Conservation (phyloP, 2,113 vertebrate species). For the Ammodytes marinus region DNA sequence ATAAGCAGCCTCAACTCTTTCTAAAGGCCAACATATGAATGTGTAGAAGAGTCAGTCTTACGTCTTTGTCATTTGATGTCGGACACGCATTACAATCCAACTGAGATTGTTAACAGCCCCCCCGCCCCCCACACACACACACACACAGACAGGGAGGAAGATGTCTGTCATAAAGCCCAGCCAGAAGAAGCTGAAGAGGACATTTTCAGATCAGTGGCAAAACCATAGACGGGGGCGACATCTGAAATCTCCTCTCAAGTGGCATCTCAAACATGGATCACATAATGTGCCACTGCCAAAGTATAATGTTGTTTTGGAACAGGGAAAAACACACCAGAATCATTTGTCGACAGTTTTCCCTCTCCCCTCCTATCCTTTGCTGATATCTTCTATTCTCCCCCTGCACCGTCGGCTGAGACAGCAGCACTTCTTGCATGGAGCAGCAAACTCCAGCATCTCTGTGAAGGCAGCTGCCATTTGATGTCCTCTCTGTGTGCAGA, state of each 20-base stretch:
- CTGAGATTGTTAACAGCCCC: conserved; percentile 35
- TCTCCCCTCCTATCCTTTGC: conserved; percentile 2
- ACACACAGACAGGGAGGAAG: conserved; percentile 23
- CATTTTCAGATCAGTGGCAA: conserved; percentile 44
- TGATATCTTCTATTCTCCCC: conserved; percentile 67
- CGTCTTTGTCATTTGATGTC: conserved; percentile 36
- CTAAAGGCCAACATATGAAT: conserved; percentile 20
- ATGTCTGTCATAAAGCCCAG: conserved; percentile 50
- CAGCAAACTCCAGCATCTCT: conserved; percentile 64
- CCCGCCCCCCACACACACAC: background rate
- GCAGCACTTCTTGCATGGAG: conserved; percentile 59
- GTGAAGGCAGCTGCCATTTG: conserved; percentile 70
- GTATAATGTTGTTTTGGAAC: conserved; percentile 41
- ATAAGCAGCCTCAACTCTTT: conserved; percentile 15
- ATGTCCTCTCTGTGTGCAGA: conserved; percentile 73
- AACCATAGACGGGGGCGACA: conserved; percentile 24
- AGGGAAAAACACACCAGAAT: conserved; percentile 20
- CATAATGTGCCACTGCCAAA: conserved; percentile 11
- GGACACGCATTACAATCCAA: conserved; percentile 43
- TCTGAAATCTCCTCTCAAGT: conserved; percentile 19
- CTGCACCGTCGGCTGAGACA: conserved; percentile 61
- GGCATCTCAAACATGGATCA: conserved; percentile 30
- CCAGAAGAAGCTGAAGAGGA: conserved; percentile 50
- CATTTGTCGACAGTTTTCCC: conserved; percentile 52
- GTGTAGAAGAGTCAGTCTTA: conserved; percentile 10